A percentile compares a stretch with the other conserved stretches of the same genome.
phyloP scores from a whole-genome alignment of 2,888 invertebrate species.

The Dinocampus coccinellae region DNA sequence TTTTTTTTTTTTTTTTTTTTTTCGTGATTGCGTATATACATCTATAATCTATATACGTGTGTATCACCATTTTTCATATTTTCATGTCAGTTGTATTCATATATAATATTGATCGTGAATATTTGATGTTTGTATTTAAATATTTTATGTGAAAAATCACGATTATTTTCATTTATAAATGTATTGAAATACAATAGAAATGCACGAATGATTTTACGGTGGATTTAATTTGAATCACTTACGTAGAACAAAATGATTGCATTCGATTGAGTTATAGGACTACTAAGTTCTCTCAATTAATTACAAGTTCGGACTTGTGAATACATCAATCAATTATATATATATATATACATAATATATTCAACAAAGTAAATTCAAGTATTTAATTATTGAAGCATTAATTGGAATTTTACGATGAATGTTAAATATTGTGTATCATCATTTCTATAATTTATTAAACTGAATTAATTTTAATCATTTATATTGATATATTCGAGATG shows the following conservation, averaged over 20 bases:
- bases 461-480: too few species aligned
- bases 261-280: not conserved
- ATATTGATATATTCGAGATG: too few species aligned
- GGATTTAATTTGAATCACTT: not conserved
- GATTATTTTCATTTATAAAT: too few species aligned
- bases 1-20: too few species aligned
- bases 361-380: not conserved
- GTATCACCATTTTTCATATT: not conserved
- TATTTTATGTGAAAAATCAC: too few species aligned
- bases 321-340: not conserved
- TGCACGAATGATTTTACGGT: not conserved
- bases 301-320: not conserved
- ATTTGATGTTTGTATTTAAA: too few species aligned
- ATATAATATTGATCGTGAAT: not conserved
- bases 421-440: too few species aligned
- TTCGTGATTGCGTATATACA: too few species aligned
- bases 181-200: not conserved
- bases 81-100: not conserved
- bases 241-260: not conserved
- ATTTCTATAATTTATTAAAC: too few species aligned
- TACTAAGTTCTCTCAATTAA: not conserved
- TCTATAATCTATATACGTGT: too few species aligned
- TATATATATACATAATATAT: not conserved
- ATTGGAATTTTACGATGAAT: not conserved
- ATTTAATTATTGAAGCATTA: not conserved